Evolutionary conservation across 2,888 invertebrate species (phyloP), one percentile per base, ranked within the genome.

Genomic region (Brachyptera risi): DNA sequence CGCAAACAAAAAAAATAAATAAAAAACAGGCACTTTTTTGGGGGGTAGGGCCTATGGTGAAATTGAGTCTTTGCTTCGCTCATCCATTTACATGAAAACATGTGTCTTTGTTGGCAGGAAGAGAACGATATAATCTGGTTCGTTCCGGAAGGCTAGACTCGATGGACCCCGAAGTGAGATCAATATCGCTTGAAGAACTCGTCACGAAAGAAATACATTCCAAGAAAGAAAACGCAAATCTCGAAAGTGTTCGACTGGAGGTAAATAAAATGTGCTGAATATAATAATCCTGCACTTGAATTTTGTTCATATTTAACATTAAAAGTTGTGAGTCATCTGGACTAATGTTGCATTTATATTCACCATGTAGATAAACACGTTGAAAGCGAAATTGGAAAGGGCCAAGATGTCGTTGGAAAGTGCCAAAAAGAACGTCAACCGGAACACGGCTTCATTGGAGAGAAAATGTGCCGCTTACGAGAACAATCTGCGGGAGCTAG

Each of bases 81-180:
- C n/a, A n/a, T n/a, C n/a, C n/a, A n/a, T n/a, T n/a, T n/a, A n/a
- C n/a, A n/a, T 56, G 15, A 38, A 21, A 23, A 31, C 21, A 17
- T 27, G 17, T n/a, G 23, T 3, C 7, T 42, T 37, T 51, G 3
- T 15, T 64, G 42, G 42, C 61, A 66, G 68, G 62, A 77, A 75
- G 73, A 60, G 75, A 79, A 63, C 75, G 80, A 56, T 80, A 86
- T 72, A 79, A 78, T 64, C 78, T 86, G 78, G 81, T 89, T 31
- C 83, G 90, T 54, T 83, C 84, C 70, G 90, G 90, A 0, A 79
- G 83, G 49, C 69, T 70, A 4, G 83, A 85, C 62, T 78, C 79
- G 56, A 85, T 88, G 74, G 80, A 83, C 69, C 69, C 76, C 3
- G 75, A 74, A 5, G 83, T 85, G 0, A 77, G 74, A 37, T 74